These are phyloP conservation scores for Sycobia sp. DNA, from an alignment of 1,140 invertebrate species.

Conservation along the genomic window DNA sequence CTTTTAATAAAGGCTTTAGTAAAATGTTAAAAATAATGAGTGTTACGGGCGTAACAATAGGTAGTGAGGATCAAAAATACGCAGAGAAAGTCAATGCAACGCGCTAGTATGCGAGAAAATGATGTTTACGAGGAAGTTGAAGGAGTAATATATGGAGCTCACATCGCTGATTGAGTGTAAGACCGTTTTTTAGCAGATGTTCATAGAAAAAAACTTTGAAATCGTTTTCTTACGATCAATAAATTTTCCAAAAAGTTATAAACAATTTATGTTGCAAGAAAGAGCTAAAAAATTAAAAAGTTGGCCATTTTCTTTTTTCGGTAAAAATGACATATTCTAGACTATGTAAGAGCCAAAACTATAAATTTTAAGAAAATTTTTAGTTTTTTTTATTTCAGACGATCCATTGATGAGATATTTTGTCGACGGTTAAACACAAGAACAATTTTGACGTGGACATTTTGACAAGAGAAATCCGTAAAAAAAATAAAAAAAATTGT, in stretches of 20 bases:
- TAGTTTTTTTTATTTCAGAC: background rate
- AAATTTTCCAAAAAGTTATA: too few species aligned
- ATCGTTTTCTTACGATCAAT: background rate
- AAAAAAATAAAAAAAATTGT: background rate
- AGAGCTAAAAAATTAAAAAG: background rate
- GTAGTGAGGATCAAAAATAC: background rate
- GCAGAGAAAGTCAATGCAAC: background rate
- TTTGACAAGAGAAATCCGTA: slow-evolving; percentile 4
- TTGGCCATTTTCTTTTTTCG: background rate
- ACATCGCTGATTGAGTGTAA: too few species aligned
- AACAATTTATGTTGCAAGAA: slow-evolving; percentile 1
- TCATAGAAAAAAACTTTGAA: background rate
- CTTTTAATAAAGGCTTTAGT: background rate
- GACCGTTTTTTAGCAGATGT: too few species aligned
- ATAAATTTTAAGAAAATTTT: background rate
- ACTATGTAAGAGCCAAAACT: background rate
- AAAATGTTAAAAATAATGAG: background rate
- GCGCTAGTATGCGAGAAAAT: background rate
- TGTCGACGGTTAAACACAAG: background rate
- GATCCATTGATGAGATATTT: background rate
- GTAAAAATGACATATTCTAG: background rate
- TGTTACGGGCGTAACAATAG: background rate
- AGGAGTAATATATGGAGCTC: background rate
- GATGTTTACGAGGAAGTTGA: background rate
- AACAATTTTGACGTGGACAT: slow-evolving; percentile 1